Evolutionary conservation across 2,888 invertebrate genomes (phyloP).

Genomic region (Cantharis rustica): DNA sequence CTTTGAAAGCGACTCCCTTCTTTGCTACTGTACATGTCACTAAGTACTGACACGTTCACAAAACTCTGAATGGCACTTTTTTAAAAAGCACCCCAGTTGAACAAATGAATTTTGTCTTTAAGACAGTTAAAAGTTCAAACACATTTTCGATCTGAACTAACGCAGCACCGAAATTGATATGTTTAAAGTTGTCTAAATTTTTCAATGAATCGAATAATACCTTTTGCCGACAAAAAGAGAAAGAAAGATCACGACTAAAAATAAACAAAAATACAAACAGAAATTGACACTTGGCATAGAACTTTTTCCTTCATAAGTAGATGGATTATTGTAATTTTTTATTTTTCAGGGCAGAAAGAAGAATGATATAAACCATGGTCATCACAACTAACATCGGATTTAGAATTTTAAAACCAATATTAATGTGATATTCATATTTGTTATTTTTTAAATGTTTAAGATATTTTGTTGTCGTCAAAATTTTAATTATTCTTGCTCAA

Average conservation of each 20-base stretch:
- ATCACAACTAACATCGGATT: constrained; percentile 37
- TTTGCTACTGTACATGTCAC: constrained; percentile 51
- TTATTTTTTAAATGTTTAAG: constrained; percentile 6
- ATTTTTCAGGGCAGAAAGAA: constrained; percentile 50
- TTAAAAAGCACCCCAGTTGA: constrained; percentile 42
- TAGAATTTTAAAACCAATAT: constrained; percentile 16
- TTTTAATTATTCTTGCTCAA: background rate
- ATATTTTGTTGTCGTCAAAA: background rate
- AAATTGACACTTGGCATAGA: constrained; percentile 39
- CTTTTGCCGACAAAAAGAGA: constrained; percentile 33
- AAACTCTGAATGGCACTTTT: constrained; percentile 52
- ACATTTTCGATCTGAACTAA: constrained; percentile 8
- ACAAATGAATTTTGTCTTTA: constrained; percentile 25
- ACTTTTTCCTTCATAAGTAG: constrained; percentile 4
- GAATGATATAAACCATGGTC: constrained; percentile 50
- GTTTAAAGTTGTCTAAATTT: constrained; percentile 52
- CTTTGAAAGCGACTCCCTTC: constrained; percentile 49
- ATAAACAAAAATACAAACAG: constrained; percentile 37
- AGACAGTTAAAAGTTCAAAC: background rate
- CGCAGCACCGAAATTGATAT: constrained; percentile 50
- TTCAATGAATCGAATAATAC: constrained; percentile 39
- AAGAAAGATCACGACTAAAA: constrained; percentile 29
- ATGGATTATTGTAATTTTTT: background rate
- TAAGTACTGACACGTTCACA: constrained; percentile 57
- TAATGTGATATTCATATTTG: constrained; percentile 37